phyloP scores from a whole-genome alignment of 2,113 vertebrate genomes.

The Campylomormyrus numenius region DNA sequence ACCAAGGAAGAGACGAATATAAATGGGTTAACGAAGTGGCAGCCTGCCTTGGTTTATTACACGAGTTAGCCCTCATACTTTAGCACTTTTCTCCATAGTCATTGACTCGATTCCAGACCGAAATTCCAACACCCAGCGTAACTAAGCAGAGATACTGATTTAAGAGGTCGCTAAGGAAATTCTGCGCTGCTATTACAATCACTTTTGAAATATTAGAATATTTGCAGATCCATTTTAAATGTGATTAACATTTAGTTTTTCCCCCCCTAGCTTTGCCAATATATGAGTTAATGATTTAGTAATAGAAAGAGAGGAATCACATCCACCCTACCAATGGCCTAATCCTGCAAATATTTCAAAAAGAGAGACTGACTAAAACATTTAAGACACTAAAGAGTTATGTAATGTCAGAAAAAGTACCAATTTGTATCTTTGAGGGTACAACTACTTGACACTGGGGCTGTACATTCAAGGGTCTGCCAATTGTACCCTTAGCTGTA shows the following conservation, averaged over 20 bases:
- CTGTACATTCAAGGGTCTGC: not conserved
- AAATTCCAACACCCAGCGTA: not conserved
- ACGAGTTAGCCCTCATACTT: not conserved
- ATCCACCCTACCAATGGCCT: not conserved
- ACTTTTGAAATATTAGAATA: not conserved
- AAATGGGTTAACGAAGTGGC: too few relatives aligned
- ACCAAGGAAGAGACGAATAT: not conserved
- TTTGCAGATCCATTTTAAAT: not conserved
- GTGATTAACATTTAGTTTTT: not conserved
- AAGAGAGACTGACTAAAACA: not conserved
- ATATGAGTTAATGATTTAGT: not conserved
- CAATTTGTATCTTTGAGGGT: not conserved
- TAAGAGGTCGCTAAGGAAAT: not conserved
- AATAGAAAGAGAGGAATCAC: not conserved
- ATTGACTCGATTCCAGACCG: not conserved
- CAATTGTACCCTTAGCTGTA: not conserved
- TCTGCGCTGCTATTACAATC: not conserved
- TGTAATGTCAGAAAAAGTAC: not conserved
- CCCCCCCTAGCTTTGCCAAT: not conserved
- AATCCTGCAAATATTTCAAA: slow-evolving; percentile 5
- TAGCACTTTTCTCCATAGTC: not conserved
- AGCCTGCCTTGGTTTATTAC: not conserved
- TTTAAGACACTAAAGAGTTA: not conserved
- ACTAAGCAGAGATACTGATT: not conserved
- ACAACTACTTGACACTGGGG: not conserved